Conservation (phyloP, 2,888 invertebrate genomes). For the Spodoptera littoralis region DNA sequence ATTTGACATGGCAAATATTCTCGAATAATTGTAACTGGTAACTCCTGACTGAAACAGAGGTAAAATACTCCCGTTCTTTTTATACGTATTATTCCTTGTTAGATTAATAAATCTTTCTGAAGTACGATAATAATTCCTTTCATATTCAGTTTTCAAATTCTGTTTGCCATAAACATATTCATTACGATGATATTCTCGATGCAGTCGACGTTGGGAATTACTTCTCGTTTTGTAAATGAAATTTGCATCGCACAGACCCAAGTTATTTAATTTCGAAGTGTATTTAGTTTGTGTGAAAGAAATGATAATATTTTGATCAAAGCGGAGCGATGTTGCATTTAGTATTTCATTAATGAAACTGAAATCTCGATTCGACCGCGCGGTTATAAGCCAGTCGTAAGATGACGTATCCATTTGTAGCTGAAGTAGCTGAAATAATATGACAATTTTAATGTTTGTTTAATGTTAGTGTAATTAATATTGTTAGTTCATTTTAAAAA, state of each 20-base stretch:
- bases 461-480: no score
- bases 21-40: constrained; percentile 71
- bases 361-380: constrained; percentile 70
- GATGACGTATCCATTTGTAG: constrained; percentile 74
- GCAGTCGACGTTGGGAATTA: constrained; percentile 4
- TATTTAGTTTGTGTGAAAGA: constrained; percentile 62
- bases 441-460: no score
- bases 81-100: constrained; percentile 68
- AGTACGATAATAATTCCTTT: constrained; percentile 72
- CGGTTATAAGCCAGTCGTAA: constrained; percentile 78
- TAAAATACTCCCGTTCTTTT: constrained; percentile 58
- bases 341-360: constrained; percentile 71
- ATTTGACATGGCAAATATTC: constrained; percentile 72
- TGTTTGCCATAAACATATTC: constrained; percentile 24
- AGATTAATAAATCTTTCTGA: constrained; percentile 74
- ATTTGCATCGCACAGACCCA: constrained; percentile 70
- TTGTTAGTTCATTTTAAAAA: background rate
- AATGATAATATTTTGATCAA: constrained; percentile 79
- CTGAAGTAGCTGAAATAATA: constrained; percentile 68
- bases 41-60: constrained; percentile 72
- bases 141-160: constrained; percentile 63
- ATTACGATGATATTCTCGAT: constrained; percentile 7
- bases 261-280: constrained; percentile 9
- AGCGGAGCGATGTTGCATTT: constrained; percentile 75
- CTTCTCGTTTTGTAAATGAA: constrained; percentile 66